Evolutionary conservation across 2,888 invertebrate genomes (phyloP).

Genomic region (Brachynemurus nebulosus): DNA sequence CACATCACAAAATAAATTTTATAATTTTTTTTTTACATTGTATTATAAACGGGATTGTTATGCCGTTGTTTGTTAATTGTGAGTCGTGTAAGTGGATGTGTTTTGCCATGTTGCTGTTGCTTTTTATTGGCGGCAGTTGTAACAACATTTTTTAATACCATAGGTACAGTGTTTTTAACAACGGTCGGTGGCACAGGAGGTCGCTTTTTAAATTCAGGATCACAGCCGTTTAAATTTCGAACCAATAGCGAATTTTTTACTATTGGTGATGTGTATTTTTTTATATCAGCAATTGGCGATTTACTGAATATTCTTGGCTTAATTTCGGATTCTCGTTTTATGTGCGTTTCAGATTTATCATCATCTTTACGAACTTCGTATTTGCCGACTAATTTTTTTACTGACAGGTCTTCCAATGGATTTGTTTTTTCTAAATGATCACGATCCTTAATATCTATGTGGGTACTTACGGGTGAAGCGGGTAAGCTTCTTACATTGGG

Average conservation of each 20-base stretch:
- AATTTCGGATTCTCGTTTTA: conserved; percentile 12
- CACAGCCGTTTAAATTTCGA: conserved; percentile 19
- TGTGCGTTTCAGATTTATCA: conserved; percentile 9
- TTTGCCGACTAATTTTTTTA: conserved; percentile 60
- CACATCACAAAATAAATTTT: conserved; percentile 1
- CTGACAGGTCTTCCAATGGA: conserved; percentile 48
- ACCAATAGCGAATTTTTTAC: conserved; percentile 23
- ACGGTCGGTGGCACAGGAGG: conserved; percentile 15
- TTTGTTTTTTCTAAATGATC: conserved; percentile 19
- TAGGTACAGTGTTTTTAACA: conserved; percentile 23
- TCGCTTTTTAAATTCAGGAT: conserved; percentile 18
- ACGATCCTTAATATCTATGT: conserved; percentile 27
- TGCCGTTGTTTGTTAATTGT: conserved; percentile 61
- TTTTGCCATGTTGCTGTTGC: conserved; percentile 81
- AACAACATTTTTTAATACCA: conserved; percentile 50
- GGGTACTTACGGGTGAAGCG: conserved; percentile 48
- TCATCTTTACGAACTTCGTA: conserved; percentile 40
- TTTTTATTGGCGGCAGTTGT: conserved; percentile 61
- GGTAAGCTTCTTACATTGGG: conserved; percentile 40
- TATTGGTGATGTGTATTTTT: conserved; percentile 21
- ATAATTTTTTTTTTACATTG: conserved; percentile 48
- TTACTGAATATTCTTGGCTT: conserved; percentile 9
- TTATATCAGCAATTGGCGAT: conserved; percentile 16
- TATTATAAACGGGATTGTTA: conserved; percentile 78
- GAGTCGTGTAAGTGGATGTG: conserved; percentile 81